These are phyloP conservation scores for Corynorhinus townsendii DNA, from an alignment of 2,113 vertebrate genomes.

Conservation along the genomic window DNA sequence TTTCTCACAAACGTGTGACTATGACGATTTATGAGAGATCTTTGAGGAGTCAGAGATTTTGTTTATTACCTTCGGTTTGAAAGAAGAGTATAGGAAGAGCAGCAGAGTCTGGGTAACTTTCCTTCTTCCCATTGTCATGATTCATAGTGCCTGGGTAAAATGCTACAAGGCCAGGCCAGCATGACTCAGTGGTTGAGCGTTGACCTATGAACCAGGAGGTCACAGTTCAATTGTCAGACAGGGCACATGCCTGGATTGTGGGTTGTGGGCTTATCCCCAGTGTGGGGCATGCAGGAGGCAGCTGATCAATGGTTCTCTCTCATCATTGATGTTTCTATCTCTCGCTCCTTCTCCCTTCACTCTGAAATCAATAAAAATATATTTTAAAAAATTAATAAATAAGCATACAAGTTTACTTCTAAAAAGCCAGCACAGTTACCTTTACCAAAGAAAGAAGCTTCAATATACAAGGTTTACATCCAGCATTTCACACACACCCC, in stretches of 20 bases:
- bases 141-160: background rate
- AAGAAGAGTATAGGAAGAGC: background rate
- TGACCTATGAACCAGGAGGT: too few relatives aligned
- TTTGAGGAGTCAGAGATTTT: background rate
- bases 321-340: too few relatives aligned
- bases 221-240: too few relatives aligned
- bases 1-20: background rate
- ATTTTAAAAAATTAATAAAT: too few relatives aligned
- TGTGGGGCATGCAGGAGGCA: too few relatives aligned
- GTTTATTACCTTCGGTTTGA: background rate
- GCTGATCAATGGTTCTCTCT: too few relatives aligned
- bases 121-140: background rate
- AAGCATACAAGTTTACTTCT: background rate
- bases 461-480: background rate
- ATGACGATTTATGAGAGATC: background rate
- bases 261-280: too few relatives aligned
- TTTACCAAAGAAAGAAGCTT: background rate
- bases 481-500: background rate
- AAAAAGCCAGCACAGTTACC: background rate
- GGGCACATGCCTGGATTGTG: too few relatives aligned
- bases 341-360: too few relatives aligned
- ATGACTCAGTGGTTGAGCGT: too few relatives aligned
- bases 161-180: too few relatives aligned
- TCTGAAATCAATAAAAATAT: too few relatives aligned
- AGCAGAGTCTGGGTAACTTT: background rate